phyloP scores from a whole-genome alignment of 1,140 invertebrate species.

The Drosophila nigromelanica region DNA sequence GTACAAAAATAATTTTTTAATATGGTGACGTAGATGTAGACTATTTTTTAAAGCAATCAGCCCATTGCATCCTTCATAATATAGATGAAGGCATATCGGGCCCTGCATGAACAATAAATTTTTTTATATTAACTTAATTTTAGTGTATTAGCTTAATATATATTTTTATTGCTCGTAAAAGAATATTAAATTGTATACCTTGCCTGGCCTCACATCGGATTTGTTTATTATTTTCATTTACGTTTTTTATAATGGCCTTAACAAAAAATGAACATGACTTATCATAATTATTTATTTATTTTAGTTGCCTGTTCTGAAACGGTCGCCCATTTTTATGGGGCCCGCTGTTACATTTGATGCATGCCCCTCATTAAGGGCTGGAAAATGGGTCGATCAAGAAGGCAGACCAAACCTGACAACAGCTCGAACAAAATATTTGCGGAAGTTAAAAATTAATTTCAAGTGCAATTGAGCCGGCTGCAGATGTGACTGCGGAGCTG shows the following conservation, averaged over 20 bases:
- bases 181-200: neutral
- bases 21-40: too few relatives aligned
- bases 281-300: constrained; percentile 76
- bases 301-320: constrained; percentile 44
- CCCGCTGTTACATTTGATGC: constrained; percentile 65
- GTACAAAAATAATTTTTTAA: too few relatives aligned
- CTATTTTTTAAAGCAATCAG: too few relatives aligned
- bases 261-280: constrained; percentile 51
- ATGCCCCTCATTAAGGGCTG: constrained; percentile 67
- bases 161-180: constrained; percentile 17
- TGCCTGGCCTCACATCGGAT: neutral
- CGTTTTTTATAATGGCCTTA: constrained; percentile 22
- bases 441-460: constrained; percentile 82
- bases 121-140: neutral
- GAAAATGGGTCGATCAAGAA: constrained; percentile 46
- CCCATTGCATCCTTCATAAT: too few relatives aligned
- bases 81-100: too few relatives aligned
- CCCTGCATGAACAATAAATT: too few relatives aligned
- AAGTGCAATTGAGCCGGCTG: constrained; percentile 57
- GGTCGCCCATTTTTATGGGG: constrained; percentile 53
- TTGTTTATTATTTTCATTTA: constrained; percentile 20
- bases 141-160: constrained; percentile 8
- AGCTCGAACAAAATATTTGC: constrained; percentile 61
- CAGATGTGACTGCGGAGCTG: constrained; percentile 57
- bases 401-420: constrained; percentile 19